These are phyloP conservation scores for Phorcus lineatus DNA, from an alignment of 2,888 invertebrate genomes.

Conservation along the genomic window DNA sequence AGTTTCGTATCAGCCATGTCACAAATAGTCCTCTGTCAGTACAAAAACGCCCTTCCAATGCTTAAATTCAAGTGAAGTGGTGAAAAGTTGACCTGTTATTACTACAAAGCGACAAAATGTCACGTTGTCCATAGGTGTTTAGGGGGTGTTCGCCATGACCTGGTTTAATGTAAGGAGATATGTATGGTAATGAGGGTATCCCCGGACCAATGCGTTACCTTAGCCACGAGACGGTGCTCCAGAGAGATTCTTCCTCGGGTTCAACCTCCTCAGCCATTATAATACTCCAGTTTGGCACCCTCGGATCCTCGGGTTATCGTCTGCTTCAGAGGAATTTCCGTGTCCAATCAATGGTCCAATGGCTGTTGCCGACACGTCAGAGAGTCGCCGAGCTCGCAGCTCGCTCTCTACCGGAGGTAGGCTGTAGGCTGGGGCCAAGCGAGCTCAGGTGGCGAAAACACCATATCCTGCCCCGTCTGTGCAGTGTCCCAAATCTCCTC, in stretches of 20 bases:
- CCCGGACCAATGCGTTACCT: background rate
- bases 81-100: no score
- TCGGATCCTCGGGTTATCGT: background rate
- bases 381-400: background rate
- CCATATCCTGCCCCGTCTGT: background rate
- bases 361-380: slow-evolving; percentile 11
- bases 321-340: slow-evolving; percentile 3
- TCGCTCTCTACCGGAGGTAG: background rate
- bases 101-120: no score
- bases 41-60: no score
- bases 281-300: background rate
- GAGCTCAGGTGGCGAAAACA: background rate
- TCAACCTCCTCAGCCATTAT: background rate
- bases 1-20: no score
- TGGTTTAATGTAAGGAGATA: no score
- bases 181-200: no score
- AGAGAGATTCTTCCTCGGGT: background rate
- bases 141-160: no score
- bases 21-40: no score
- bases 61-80: no score
- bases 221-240: slow-evolving; percentile 4
- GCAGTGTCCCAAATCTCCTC: background rate
- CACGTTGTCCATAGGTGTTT: no score
- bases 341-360: slow-evolving; percentile 8
- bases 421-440: background rate